A percentile compares a stretch with the other conserved stretches of the same genome.
phyloP scores from a whole-genome alignment of 2,797 vertebrate species.

The Champsocephalus esox region DNA sequence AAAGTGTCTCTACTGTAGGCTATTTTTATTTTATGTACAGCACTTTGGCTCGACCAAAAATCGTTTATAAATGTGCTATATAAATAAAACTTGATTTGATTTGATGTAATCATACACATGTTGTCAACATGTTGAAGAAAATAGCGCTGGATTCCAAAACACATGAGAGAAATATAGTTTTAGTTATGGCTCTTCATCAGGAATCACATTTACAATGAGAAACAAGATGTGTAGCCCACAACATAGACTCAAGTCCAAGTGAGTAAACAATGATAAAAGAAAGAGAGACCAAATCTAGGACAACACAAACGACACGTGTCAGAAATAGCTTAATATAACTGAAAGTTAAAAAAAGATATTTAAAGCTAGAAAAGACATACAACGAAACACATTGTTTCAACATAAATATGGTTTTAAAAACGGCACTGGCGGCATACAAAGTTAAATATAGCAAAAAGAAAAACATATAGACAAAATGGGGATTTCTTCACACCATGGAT shows the following conservation, averaged over 20 bases:
- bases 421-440: not conserved
- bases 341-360: not conserved
- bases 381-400: fast-evolving
- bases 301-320: not conserved
- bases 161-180: not conserved
- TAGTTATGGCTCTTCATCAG: not conserved
- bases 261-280: too few relatives aligned
- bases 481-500: not conserved
- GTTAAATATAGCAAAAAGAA: not conserved
- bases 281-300: not conserved
- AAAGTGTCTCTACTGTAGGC: too few relatives aligned
- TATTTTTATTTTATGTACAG: too few relatives aligned
- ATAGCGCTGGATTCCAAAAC: not conserved
- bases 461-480: not conserved
- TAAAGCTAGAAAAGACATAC: not conserved
- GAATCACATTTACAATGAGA: not conserved
- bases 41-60: too few relatives aligned
- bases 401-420: not conserved
- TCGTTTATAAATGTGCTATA: too few relatives aligned
- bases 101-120: not conserved
- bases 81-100: too few relatives aligned
- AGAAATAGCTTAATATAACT: not conserved
- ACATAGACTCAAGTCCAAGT: not conserved
- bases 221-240: not conserved
- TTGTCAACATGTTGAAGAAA: not conserved